Base-by-base conservation (phyloP, 1,140 invertebrate species). In the Microplitis demolitor region DNA sequence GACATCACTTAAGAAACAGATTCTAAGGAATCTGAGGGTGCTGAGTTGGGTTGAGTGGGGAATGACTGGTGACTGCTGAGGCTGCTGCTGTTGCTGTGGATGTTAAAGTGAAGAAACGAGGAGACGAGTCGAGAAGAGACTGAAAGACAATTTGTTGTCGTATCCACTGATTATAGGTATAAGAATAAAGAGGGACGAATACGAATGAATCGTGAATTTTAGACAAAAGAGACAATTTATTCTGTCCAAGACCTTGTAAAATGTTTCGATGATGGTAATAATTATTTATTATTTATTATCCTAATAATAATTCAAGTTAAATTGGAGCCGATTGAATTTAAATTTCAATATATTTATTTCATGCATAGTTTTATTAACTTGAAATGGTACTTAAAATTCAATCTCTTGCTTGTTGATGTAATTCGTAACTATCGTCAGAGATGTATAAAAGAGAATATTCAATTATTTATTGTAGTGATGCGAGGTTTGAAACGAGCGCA, bases 131-230 rank as follows among this genome's bases (percentile, higher is more conserved):
- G 53, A 68, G 69, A 39, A 73, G 72, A 45, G 11, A 45, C 69
- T 51, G 53, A 74, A 74, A 74, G 78, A 76, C 78, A 79, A 79
- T 77, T 77, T 75, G 76, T 75, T 77, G 74, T 31, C 69, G 69
- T 66, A 35, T 45, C 58, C 60, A 37, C 50, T 72, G 70, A 72
- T 72, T 72, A 72, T 66, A 72, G 70, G 63, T 72, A 54, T n/a
- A 66, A 53, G 51, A 39, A 11, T n/a, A 31, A 37, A 45, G 68
- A 35, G 24, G 24, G 51, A 67, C 9, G 63, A 54, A 3, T 50
- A 72, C 39, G 53, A 67, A 56, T 51, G 13, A 71, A 51, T 34
- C 51, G 5, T 66, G 33, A 33, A 11, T 11, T 39, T 66, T 31
- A 50, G 35, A 54, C 33, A 61, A 56, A 69, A 54, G 31, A 37